Evolutionary conservation across 1,140 invertebrate genomes (phyloP).

Genomic region (Coboldia fuscipes): DNA sequence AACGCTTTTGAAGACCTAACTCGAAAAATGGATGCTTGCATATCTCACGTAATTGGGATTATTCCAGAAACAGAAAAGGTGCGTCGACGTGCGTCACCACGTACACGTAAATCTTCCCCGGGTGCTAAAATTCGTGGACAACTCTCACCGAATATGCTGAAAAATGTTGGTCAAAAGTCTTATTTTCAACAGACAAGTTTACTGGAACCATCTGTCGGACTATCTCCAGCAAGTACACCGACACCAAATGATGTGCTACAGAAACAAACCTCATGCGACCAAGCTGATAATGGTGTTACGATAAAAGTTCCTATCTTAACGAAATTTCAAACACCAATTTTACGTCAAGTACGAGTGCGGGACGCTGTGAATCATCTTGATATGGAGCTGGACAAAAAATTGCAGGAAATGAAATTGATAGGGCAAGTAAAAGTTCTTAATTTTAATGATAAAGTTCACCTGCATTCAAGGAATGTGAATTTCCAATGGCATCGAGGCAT

Average conservation of each 20-base stretch:
- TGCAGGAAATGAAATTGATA: slow-evolving; percentile 40
- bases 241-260: not conserved
- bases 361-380: slow-evolving; percentile 42
- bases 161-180: slow-evolving; percentile 9
- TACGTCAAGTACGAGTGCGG: slow-evolving; percentile 19
- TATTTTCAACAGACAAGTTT: slow-evolving; percentile 19
- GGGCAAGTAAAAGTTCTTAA: slow-evolving; percentile 36
- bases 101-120: slow-evolving; percentile 19
- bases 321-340: slow-evolving; percentile 7
- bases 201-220: slow-evolving; percentile 9
- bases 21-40: slow-evolving; percentile 45
- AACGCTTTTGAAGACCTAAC: slow-evolving; percentile 59
- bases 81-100: slow-evolving; percentile 23
- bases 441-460: slow-evolving; percentile 30
- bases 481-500: slow-evolving; percentile 84
- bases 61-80: slow-evolving; percentile 23
- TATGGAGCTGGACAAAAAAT: slow-evolving; percentile 31
- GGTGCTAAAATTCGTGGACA: slow-evolving; percentile 10
- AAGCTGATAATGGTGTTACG: slow-evolving; percentile 1
- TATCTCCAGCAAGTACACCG: slow-evolving; percentile 1
- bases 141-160: not conserved
- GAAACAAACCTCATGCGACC: slow-evolving; percentile 2
- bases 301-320: slow-evolving; percentile 2
- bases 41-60: slow-evolving; percentile 57
- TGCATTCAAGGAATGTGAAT: slow-evolving; percentile 37